These are phyloP conservation scores for Dilophus febrilis DNA, from an alignment of 2,888 invertebrate genomes.

Conservation along the genomic window DNA sequence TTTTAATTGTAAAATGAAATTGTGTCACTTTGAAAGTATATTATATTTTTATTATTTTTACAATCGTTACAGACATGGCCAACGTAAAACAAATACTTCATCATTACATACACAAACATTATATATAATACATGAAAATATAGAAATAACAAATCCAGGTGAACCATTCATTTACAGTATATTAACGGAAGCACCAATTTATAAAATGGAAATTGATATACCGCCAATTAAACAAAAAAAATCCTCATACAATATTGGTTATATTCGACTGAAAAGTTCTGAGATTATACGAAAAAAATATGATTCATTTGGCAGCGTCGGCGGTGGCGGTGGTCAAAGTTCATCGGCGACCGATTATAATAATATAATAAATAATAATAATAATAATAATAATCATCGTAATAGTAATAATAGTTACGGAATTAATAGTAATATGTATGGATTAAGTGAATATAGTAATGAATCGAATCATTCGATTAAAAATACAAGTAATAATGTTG, in stretches of 20 bases:
- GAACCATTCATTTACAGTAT: conserved; percentile 42
- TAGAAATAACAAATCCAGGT: conserved; percentile 48
- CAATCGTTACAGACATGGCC: conserved; percentile 24
- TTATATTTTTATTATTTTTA: conserved; percentile 1
- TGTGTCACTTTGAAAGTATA: no score
- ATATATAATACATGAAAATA: conserved; percentile 53
- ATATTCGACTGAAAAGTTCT: conserved; percentile 22
- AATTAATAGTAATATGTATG: no score
- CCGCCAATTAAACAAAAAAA: conserved; percentile 17
- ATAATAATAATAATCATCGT: no score
- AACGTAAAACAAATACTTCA: conserved; percentile 28
- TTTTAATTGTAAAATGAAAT: no score
- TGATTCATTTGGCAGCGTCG: no score
- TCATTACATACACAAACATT: conserved; percentile 44
- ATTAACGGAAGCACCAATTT: conserved; percentile 40
- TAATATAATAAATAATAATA: no score
- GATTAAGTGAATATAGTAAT: no score
- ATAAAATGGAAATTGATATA: conserved; percentile 41
- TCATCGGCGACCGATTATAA: no score
- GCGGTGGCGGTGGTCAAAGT: no score
- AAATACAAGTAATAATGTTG: not conserved
- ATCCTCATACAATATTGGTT: conserved; percentile 21
- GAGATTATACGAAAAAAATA: conserved; percentile 13
- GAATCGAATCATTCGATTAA: no score
- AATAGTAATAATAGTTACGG: no score